Percentiles rank a stretch among this genome's conserved stretches.
Conservation (phyloP, 2,113 vertebrate species). For the Cyprinodon variegatus region DNA sequence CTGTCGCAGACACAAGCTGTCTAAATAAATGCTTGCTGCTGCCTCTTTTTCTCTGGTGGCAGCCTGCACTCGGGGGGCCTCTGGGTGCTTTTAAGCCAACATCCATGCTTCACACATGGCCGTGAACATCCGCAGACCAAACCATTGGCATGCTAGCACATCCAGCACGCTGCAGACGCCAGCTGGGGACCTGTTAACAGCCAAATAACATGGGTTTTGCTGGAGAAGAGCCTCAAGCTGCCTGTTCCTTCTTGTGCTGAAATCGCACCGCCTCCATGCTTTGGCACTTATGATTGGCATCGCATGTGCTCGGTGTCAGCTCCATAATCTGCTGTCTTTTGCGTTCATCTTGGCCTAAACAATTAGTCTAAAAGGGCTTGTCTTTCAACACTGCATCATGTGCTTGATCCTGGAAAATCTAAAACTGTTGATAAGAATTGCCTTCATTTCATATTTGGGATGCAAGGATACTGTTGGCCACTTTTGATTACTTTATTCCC, state of each 20-base stretch:
- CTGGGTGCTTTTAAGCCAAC: conserved; percentile 49
- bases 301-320: conserved; percentile 46
- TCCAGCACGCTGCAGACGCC: conserved; percentile 55
- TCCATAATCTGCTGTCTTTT: conserved; percentile 36
- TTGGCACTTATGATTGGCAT: conserved; percentile 37
- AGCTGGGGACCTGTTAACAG: conserved; percentile 73
- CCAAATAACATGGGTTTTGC: conserved; percentile 57
- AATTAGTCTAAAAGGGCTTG: conserved; percentile 28
- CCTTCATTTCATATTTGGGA: neutral
- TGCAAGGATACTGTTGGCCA: neutral
- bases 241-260: conserved; percentile 43
- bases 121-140: conserved; percentile 61
- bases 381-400: conserved; percentile 46
- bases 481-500: conserved; percentile 4
- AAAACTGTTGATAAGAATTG: conserved; percentile 38
- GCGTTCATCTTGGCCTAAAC: conserved; percentile 32
- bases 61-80: conserved; percentile 55
- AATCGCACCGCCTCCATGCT: conserved; percentile 24
- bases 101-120: conserved; percentile 62
- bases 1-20: conserved; percentile 75
- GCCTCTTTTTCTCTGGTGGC: conserved; percentile 66
- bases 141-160: conserved; percentile 56
- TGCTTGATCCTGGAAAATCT: conserved; percentile 37
- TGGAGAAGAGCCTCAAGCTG: conserved; percentile 57
- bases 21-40: conserved; percentile 67